Base-by-base conservation (phyloP, 1,140 invertebrate species). In the Alviniconcha marisindica region DNA sequence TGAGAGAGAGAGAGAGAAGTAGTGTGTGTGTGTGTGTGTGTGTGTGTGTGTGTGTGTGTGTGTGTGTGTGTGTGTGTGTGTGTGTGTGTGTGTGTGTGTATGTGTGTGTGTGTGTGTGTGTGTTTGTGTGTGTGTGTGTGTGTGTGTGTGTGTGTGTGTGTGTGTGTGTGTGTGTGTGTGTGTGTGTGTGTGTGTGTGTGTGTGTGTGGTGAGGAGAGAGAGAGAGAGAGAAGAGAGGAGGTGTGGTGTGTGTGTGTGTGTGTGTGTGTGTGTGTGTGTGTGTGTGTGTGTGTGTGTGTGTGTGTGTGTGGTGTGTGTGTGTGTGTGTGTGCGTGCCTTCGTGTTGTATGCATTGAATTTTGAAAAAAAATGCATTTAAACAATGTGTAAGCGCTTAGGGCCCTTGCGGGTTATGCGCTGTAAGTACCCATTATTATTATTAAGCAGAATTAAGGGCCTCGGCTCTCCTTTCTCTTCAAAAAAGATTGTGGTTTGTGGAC, bases 81-180 rank as follows among this genome's bases (percentile, higher is more conserved):
- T 24, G 54, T 18, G 54, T n/a, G 5, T n/a, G 54, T 5, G 12
- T 5, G 54, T 24, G 54, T 60, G 54, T 60, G 54, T 24, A 24
- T 60, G 54, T 60, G 5, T 60, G 1, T 18, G 54, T 60, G 54
- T 60, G 54, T 60, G 54, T 60, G 54, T 0, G 54, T 60, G 54
- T 5, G 54, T 60, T 18, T 5, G 54, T 60, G 54, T 5, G 54
- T 60, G 54, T 60, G 54, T 60, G 54, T 60, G 54, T 60, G 54
- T 60, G 54, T 60, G 54, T 60, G 54, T 60, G 54, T 60, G 54
- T 60, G 54, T 60, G 54, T 60, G 54, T 60, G 54, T 60, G 54
- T 60, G 54, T 60, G 12, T 15, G 12, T 60, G 54, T 60, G 21
- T 60, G 54, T 60, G 54, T 60, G 54, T 60, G 54, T 60, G 12